These are phyloP conservation scores for Salvator merianae DNA, from an alignment of 2,113 vertebrate genomes.

Conservation along the genomic window DNA sequence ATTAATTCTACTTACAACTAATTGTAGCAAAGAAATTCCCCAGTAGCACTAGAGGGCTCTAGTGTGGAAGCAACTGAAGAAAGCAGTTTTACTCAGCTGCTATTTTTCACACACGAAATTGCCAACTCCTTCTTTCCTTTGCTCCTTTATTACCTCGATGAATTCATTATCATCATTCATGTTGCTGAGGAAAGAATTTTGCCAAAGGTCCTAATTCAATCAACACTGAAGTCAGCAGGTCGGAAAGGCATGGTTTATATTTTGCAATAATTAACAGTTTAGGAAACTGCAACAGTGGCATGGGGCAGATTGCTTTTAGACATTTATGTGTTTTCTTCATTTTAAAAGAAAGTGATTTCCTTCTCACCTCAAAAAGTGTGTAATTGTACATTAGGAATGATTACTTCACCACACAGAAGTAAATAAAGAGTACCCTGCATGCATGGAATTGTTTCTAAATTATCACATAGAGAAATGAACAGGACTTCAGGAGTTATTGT, in stretches of 20 bases:
- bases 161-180: conserved; percentile 12
- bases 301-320: conserved; percentile 3
- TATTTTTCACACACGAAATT: conserved; percentile 9
- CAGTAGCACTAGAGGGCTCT: background rate
- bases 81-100: background rate
- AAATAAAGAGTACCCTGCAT: background rate
- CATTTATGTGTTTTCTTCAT: background rate
- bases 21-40: background rate
- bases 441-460: background rate
- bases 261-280: conserved; percentile 12
- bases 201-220: conserved; percentile 11
- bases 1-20: background rate
- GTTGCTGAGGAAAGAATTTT: background rate
- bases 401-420: background rate
- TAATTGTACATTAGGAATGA: background rate
- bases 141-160: background rate
- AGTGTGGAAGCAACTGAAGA: background rate
- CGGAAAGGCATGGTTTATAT: conserved; percentile 2
- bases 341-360: background rate
- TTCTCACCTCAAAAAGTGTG: background rate
- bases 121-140: background rate
- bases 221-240: conserved; percentile 24
- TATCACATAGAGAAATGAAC: background rate
- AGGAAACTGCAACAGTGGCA: background rate
- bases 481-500: too few species aligned